phyloP scores from a whole-genome alignment of 2,797 vertebrate genomes.

The Macrochelys suwanniensis region DNA sequence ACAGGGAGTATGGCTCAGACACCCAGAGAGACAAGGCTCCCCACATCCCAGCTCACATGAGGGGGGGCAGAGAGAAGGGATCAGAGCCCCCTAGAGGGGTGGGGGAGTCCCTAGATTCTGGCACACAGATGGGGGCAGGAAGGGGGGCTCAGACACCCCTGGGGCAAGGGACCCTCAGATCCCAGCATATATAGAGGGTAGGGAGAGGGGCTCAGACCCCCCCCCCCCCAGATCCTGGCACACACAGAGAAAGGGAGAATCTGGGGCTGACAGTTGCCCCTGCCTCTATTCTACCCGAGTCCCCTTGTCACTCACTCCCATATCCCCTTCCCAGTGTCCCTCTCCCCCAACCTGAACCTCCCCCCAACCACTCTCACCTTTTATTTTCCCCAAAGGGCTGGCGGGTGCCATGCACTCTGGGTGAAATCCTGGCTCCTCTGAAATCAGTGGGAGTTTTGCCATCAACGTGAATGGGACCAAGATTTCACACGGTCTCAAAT shows the following conservation, averaged over 20 bases:
- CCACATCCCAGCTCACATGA: too few relatives aligned
- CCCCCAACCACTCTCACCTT: neutral
- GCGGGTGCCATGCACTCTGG: neutral
- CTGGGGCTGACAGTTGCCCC: neutral
- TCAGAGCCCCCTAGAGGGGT: too few relatives aligned
- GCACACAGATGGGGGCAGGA: too few relatives aligned
- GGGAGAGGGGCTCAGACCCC: too few relatives aligned
- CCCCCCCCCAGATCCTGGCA: neutral
- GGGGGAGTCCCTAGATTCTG: too few relatives aligned
- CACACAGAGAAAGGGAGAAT: neutral
- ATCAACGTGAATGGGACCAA: fast-evolving
- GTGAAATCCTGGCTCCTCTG: neutral
- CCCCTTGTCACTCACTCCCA: neutral
- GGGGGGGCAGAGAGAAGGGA: too few relatives aligned
- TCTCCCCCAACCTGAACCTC: neutral
- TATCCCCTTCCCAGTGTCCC: neutral
- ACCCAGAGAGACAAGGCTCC: too few relatives aligned
- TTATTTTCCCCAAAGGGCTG: neutral
- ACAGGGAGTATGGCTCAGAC: too few relatives aligned
- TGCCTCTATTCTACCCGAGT: neutral
- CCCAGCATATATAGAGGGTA: too few relatives aligned
- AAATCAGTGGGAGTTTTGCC: neutral
- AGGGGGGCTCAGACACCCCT: too few relatives aligned
- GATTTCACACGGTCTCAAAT: neutral
- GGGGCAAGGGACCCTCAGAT: too few relatives aligned